These are phyloP conservation scores for Leptinotarsa rubiginosa DNA, from an alignment of 2,888 invertebrate genomes.

Conservation along the genomic window DNA sequence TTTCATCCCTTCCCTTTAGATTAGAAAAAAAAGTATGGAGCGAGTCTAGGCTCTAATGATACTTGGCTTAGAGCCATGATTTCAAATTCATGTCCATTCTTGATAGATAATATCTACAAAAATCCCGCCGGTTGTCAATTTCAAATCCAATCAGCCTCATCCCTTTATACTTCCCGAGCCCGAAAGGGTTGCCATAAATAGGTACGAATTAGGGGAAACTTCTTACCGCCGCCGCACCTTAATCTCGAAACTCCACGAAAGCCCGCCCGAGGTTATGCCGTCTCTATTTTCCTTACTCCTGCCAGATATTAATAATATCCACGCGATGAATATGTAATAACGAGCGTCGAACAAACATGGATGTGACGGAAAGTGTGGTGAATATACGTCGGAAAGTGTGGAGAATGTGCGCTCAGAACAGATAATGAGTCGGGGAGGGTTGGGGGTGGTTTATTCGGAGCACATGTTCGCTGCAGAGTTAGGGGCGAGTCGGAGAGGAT, in stretches of 20 bases:
- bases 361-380: constrained; percentile 13
- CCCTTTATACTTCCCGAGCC: not conserved
- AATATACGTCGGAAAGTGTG: not conserved
- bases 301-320: constrained; percentile 34
- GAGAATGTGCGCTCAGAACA: not conserved
- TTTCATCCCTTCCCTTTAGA: no score
- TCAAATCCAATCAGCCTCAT: constrained; percentile 4
- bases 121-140: constrained; percentile 7
- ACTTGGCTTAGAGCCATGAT: no score
- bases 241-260: constrained; percentile 16
- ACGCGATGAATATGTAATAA: constrained; percentile 34
- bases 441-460: not conserved
- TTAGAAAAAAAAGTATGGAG: no score
- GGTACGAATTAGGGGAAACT: constrained; percentile 11
- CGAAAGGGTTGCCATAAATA: constrained; percentile 10
- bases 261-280: constrained; percentile 15
- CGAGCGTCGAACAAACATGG: constrained; percentile 27
- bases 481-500: not conserved
- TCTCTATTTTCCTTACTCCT: constrained; percentile 27
- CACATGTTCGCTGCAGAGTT: not conserved
- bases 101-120: not conserved
- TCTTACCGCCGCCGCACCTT: constrained; percentile 25
- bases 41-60: no score
- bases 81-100: no score
- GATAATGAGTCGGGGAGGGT: not conserved